These are phyloP conservation scores for Limonius californicus DNA, from an alignment of 1,140 invertebrate genomes.

Conservation along the genomic window DNA sequence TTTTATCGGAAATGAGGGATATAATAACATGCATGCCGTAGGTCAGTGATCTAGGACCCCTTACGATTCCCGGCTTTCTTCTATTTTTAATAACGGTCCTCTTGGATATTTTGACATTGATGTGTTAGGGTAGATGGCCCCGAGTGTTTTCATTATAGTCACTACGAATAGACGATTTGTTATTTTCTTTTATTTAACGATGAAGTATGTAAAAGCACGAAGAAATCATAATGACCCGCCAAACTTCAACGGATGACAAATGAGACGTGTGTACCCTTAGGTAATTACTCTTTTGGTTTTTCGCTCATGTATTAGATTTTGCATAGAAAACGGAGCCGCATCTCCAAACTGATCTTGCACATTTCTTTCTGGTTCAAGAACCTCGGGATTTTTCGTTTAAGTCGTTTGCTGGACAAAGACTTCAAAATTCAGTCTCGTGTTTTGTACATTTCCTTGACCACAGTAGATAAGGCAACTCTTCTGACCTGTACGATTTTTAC, in stretches of 20 bases:
- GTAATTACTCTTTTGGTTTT: neutral
- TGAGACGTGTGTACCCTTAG: neutral
- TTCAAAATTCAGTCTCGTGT: no score
- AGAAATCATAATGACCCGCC: neutral
- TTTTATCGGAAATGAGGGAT: constrained; percentile 13
- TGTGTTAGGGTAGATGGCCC: constrained; percentile 16
- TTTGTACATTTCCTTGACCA: no score
- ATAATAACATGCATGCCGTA: constrained; percentile 7
- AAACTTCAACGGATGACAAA: neutral
- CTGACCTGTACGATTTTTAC: no score
- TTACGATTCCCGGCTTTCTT: neutral
- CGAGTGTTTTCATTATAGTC: neutral
- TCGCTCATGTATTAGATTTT: no score
- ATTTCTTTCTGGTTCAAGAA: no score
- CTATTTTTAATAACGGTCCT: constrained; percentile 8
- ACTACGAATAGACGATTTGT: neutral
- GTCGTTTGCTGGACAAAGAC: no score
- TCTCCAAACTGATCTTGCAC: no score
- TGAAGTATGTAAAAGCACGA: neutral
- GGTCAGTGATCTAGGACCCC: constrained; percentile 17
- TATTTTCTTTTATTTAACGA: neutral
- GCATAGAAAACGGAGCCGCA: no score
- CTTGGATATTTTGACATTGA: constrained; percentile 14
- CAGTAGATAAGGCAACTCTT: no score
- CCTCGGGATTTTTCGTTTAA: no score